Evolutionary conservation across 2,113 vertebrate species (phyloP).

Genomic region (Pica pica): DNA sequence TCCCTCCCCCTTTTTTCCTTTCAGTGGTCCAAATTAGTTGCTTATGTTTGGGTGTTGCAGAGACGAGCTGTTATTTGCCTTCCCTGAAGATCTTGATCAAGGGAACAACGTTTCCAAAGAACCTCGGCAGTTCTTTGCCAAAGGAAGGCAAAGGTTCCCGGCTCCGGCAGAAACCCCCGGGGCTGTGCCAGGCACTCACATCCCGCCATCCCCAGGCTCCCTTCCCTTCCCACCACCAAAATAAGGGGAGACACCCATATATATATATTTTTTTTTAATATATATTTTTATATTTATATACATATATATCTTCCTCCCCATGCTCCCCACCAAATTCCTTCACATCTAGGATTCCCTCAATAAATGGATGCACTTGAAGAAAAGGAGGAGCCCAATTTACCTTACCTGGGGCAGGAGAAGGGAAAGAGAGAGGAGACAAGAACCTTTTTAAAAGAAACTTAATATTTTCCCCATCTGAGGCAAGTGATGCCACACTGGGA

Average conservation of each 20-base stretch:
- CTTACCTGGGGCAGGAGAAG: not conserved
- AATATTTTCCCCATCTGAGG: not conserved
- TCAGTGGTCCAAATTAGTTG: not conserved
- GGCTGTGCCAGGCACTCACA: fast-evolving
- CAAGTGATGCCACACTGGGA: not conserved
- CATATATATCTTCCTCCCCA: not conserved
- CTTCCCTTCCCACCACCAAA: not conserved
- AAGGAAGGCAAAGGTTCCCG: not conserved
- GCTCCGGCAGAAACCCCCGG: not conserved
- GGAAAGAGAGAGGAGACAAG: not conserved
- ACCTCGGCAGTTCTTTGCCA: not conserved
- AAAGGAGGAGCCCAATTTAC: not conserved
- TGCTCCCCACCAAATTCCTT: not conserved
- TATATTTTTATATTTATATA: too few species aligned
- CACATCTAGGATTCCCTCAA: not conserved
- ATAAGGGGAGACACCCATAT: too few species aligned
- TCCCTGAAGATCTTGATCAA: not conserved
- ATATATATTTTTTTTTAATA: too few species aligned
- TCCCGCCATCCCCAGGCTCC: not conserved
- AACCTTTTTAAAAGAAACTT: not conserved
- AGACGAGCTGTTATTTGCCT: not conserved
- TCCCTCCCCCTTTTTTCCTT: not conserved
- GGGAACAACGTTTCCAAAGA: not conserved
- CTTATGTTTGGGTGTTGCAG: conserved; percentile 9
- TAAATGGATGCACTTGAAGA: not conserved